phyloP scores from a whole-genome alignment of 2,113 vertebrate species.

The Muscicapa adusta region DNA sequence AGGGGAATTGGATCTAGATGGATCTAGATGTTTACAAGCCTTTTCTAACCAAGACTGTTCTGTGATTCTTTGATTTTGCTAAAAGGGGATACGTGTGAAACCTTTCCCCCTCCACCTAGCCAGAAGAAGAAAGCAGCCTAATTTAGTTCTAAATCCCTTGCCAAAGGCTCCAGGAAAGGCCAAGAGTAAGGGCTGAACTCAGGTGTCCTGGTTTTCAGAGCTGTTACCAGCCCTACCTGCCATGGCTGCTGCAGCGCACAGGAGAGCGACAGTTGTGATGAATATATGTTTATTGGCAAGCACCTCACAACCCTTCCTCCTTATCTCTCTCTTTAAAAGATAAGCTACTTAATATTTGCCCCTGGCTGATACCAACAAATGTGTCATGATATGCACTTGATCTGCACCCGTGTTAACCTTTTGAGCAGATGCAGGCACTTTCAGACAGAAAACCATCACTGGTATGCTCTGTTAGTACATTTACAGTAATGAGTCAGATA shows the following conservation, averaged over 20 bases:
- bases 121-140: not conserved
- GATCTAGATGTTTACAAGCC: rapidly evolving
- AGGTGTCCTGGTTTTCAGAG: rapidly evolving
- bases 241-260: rapidly evolving
- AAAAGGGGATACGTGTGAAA: not conserved
- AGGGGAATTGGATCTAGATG: not conserved
- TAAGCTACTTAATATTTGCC: conserved; percentile 55
- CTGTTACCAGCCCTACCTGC: not conserved
- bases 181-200: not conserved
- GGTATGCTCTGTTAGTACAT: not conserved
- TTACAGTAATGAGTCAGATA: conserved; percentile 44
- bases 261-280: not conserved
- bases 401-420: conserved; percentile 38
- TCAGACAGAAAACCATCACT: conserved; percentile 19
- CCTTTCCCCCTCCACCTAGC: not conserved
- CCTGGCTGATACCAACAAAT: conserved; percentile 34
- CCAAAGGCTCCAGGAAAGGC: not conserved
- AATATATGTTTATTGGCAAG: not conserved
- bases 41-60: not conserved
- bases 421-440: conserved; percentile 34
- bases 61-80: not conserved
- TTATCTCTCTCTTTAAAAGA: conserved; percentile 55
- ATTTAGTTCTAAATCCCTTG: not conserved
- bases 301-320: not conserved
- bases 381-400: conserved; percentile 33